A percentile compares a stretch with the other conserved stretches of the same genome.
phyloP scores from a whole-genome alignment of 2,113 vertebrate genomes.

The Laticauda laticaudata region DNA sequence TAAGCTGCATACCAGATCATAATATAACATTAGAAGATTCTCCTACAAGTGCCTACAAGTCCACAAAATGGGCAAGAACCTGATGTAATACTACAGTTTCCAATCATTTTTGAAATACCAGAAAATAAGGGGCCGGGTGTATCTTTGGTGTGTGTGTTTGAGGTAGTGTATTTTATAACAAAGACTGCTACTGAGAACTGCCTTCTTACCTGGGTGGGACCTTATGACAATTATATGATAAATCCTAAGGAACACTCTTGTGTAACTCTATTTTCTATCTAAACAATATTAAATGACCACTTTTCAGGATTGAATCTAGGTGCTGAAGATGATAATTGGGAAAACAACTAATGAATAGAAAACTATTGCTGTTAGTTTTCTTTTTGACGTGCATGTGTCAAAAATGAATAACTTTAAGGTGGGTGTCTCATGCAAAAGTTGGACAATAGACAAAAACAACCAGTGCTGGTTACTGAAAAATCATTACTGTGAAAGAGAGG shows the following conservation, averaged over 20 bases:
- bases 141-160: background rate
- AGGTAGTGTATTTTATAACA: background rate
- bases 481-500: constrained; percentile 41
- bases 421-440: constrained; percentile 34
- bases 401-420: constrained; percentile 16
- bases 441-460: constrained; percentile 18
- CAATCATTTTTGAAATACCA: background rate
- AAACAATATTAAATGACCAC: constrained; percentile 1
- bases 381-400: constrained; percentile 26
- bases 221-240: background rate
- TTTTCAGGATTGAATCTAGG: background rate
- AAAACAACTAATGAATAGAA: background rate
- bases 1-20: background rate
- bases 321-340: background rate
- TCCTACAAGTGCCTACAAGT: background rate
- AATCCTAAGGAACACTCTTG: background rate
- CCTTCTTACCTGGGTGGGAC: background rate
- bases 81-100: background rate
- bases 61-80: background rate
- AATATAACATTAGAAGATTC: background rate
- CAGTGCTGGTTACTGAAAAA: constrained; percentile 29
- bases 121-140: background rate
- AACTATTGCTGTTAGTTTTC: constrained; percentile 16
- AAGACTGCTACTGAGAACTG: background rate
- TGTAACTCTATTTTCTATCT: background rate